A percentile compares a stretch with the other conserved stretches of the same genome.
Evolutionary conservation across 1,140 invertebrate species (phyloP).

Genomic region (Pseudomyrmex gracilis): DNA sequence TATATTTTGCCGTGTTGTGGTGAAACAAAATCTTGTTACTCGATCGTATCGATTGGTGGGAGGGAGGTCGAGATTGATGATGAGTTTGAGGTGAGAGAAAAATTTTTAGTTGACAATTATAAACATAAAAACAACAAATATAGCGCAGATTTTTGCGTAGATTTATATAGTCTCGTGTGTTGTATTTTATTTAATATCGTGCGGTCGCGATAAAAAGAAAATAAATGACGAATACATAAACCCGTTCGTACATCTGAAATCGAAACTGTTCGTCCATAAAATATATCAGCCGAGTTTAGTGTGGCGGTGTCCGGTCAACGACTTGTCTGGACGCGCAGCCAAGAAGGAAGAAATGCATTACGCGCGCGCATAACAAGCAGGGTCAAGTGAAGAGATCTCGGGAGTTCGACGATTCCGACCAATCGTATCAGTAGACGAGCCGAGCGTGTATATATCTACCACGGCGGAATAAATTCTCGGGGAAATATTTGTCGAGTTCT

Average conservation of each 20-base stretch:
- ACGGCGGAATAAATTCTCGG: slow-evolving; percentile 65
- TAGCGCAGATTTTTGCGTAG: too few species aligned
- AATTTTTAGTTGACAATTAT: too few species aligned
- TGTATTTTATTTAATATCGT: too few species aligned
- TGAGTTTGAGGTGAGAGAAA: too few species aligned
- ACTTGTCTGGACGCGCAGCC: slow-evolving; percentile 27
- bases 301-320: slow-evolving; percentile 29
- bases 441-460: slow-evolving; percentile 50
- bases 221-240: not conserved
- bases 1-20: too few species aligned
- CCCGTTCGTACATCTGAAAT: not conserved
- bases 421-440: slow-evolving; percentile 48
- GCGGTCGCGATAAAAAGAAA: not conserved
- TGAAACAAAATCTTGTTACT: too few species aligned
- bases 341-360: slow-evolving; percentile 48
- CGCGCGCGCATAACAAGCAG: slow-evolving; percentile 41
- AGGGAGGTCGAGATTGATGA: too few species aligned
- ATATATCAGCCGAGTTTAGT: slow-evolving; percentile 4
- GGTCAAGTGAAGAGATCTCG: slow-evolving; percentile 48
- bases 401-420: slow-evolving; percentile 59
- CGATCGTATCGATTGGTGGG: too few species aligned
- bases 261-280: slow-evolving; percentile 8
- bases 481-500: slow-evolving; percentile 67
- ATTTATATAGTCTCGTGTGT: too few species aligned
- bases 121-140: too few species aligned